These are phyloP conservation scores for Synodontis membranacea DNA, from an alignment of 2,113 vertebrate genomes.

Conservation along the genomic window DNA sequence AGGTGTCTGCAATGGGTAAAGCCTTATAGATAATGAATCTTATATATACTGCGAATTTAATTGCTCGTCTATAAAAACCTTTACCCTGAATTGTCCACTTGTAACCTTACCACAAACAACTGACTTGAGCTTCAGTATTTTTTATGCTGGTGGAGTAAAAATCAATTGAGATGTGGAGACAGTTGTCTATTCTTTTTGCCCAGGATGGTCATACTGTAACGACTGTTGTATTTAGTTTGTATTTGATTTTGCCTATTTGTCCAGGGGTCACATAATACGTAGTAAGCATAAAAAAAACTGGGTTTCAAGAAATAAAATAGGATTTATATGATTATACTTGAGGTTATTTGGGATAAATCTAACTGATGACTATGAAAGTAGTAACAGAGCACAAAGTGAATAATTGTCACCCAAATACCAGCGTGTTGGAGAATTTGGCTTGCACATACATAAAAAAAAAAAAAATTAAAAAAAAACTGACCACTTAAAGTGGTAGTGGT, in stretches of 20 bases:
- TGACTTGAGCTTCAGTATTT: no score
- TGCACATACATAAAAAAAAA: neutral
- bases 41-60: neutral
- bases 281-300: neutral
- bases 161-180: no score
- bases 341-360: conserved; percentile 3
- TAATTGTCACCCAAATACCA: conserved; percentile 1
- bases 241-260: neutral
- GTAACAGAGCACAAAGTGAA: neutral
- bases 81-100: neutral
- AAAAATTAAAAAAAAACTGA: no score
- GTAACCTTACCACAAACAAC: no score
- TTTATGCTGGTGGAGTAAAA: no score
- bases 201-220: neutral
- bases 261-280: no score
- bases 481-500: neutral
- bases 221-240: neutral
- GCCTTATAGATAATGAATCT: no score
- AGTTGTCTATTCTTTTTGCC: neutral
- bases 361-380: neutral
- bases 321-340: neutral
- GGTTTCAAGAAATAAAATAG: neutral
- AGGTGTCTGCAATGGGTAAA: no score
- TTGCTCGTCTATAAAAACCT: neutral
- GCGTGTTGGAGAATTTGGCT: neutral